Evolutionary conservation across 2,888 invertebrate species (phyloP).

Genomic region (Marasmarcha lunaedactyla): DNA sequence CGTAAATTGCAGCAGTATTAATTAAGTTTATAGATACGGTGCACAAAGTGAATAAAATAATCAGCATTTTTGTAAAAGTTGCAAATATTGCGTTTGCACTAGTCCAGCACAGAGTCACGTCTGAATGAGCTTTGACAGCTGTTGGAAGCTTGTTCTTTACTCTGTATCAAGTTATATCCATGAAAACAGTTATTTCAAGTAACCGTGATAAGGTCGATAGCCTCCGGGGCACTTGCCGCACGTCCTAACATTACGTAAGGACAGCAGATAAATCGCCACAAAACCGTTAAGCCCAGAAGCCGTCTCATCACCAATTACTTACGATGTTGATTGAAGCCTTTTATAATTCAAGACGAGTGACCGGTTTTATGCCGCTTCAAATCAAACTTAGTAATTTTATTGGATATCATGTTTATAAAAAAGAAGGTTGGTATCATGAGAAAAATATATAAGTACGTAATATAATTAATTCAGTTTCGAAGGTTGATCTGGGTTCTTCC

Average conservation of each 20-base stretch:
- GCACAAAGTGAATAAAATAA: constrained; percentile 20
- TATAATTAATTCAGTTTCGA: too few species aligned
- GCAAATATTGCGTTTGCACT: constrained; percentile 8
- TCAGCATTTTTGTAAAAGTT: constrained; percentile 22
- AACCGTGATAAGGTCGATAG: constrained; percentile 64
- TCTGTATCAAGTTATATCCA: constrained; percentile 57
- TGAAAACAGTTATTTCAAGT: constrained; percentile 66
- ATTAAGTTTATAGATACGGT: constrained; percentile 23
- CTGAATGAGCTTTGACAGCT: constrained; percentile 24
- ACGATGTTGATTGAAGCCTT: too few species aligned
- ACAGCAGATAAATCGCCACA: constrained; percentile 32
- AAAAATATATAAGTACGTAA: too few species aligned
- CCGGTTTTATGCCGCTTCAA: too few species aligned
- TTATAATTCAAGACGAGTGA: too few species aligned
- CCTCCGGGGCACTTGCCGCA: constrained; percentile 34
- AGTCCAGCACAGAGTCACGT: constrained; percentile 38
- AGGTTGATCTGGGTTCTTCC: too few species aligned
- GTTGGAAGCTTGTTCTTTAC: constrained; percentile 26
- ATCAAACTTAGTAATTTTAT: too few species aligned
- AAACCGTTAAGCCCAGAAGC: constrained; percentile 18
- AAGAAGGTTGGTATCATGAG: too few species aligned
- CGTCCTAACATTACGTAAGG: constrained; percentile 51
- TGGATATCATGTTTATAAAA: too few species aligned
- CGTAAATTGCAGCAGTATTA: constrained; percentile 39
- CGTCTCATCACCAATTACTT: neutral